Evolutionary conservation across 2,888 invertebrate genomes (phyloP).

Genomic region (Tribolium freemani): DNA sequence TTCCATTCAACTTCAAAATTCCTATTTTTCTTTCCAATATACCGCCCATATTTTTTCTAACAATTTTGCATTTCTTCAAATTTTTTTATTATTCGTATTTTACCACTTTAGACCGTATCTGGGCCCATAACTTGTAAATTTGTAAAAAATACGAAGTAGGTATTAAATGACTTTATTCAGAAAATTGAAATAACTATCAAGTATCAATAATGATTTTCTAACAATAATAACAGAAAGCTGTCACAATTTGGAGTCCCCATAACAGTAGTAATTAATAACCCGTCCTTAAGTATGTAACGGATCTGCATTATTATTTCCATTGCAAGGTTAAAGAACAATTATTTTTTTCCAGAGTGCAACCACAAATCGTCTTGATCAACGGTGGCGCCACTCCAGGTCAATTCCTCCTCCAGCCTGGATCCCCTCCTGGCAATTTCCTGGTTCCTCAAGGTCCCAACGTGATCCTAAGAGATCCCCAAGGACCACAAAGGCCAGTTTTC

Average conservation of each 20-base stretch:
- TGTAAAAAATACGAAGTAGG: too few relatives aligned
- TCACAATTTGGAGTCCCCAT: background rate
- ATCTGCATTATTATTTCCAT: background rate
- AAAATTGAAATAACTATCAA: too few relatives aligned
- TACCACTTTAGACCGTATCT: too few relatives aligned
- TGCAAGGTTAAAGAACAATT: background rate
- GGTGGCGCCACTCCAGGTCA: slow-evolving; percentile 57
- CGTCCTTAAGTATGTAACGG: slow-evolving; percentile 12
- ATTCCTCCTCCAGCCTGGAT: slow-evolving; percentile 62
- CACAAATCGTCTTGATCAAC: slow-evolving; percentile 57
- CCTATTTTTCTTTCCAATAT: too few relatives aligned
- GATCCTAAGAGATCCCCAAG: slow-evolving; percentile 51
- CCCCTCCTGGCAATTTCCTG: slow-evolving; percentile 62
- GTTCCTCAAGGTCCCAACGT: slow-evolving; percentile 59
- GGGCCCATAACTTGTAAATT: too few relatives aligned
- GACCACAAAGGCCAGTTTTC: slow-evolving; percentile 54
- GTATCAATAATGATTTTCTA: too few relatives aligned
- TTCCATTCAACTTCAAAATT: too few relatives aligned
- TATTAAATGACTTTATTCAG: too few relatives aligned
- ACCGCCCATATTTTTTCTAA: too few relatives aligned
- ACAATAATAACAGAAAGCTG: background rate
- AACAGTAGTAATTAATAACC: slow-evolving; percentile 6
- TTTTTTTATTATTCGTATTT: too few relatives aligned
- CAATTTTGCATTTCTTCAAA: too few relatives aligned
- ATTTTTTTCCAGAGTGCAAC: slow-evolving; percentile 57